Percentiles rank a stretch among this genome's conserved stretches.
Evolutionary conservation across 2,888 invertebrate genomes (phyloP).

Genomic region (Mythimna ferrago): DNA sequence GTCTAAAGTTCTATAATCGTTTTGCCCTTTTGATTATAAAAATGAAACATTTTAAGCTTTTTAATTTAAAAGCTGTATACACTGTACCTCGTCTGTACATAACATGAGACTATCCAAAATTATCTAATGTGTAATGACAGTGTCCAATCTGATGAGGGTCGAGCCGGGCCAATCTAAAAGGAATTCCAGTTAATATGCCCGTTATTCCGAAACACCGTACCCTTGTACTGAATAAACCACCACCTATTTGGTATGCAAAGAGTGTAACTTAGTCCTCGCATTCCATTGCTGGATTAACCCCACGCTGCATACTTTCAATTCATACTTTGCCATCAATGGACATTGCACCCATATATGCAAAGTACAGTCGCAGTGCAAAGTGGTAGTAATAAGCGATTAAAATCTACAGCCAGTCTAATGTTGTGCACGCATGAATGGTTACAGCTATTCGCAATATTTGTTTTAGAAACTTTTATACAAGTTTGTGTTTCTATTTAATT

Average conservation of each 20-base stretch:
- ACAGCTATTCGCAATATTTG: conserved; percentile 68
- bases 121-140: conserved; percentile 85
- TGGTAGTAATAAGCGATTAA: conserved; percentile 68
- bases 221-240: conserved; percentile 62
- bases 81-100: conserved; percentile 66
- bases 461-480: conserved; percentile 64
- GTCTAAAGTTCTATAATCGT: conserved; percentile 3
- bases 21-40: neutral
- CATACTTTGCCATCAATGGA: conserved; percentile 55
- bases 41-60: neutral
- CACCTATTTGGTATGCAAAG: conserved; percentile 42
- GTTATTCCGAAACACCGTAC: conserved; percentile 76
- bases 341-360: neutral
- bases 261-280: conserved; percentile 17
- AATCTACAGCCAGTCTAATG: conserved; percentile 67
- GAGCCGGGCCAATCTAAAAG: conserved; percentile 81
- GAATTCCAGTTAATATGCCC: conserved; percentile 84
- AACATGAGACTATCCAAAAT: conserved; percentile 77
- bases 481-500: conserved; percentile 46
- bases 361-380: conserved; percentile 16
- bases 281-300: conserved; percentile 55
- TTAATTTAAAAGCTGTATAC: conserved; percentile 22
- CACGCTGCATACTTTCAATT: neutral
- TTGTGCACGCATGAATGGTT: conserved; percentile 67
- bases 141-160: conserved; percentile 86